These are phyloP conservation scores for Drosophila fulvimacula DNA, from an alignment of 2,888 invertebrate genomes.

Conservation along the genomic window DNA sequence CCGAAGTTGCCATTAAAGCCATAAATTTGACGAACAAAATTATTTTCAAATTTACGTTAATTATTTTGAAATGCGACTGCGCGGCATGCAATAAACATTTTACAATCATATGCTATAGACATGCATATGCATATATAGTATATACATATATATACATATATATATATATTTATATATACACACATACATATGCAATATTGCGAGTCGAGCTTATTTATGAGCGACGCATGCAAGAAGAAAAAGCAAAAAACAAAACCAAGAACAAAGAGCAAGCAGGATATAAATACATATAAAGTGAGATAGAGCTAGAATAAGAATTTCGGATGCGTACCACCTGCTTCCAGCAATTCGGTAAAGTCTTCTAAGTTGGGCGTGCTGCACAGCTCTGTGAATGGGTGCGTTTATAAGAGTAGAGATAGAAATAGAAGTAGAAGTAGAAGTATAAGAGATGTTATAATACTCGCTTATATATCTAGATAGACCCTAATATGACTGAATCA, in stretches of 20 bases:
- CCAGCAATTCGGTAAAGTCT: slow-evolving; percentile 85
- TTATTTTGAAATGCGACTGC: slow-evolving; percentile 70
- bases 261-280: slow-evolving; percentile 15
- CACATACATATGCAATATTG: slow-evolving; percentile 47
- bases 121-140: slow-evolving; percentile 30
- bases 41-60: slow-evolving; percentile 79
- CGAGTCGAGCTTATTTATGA: slow-evolving; percentile 52
- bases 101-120: slow-evolving; percentile 58
- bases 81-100: slow-evolving; percentile 74
- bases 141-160: slow-evolving; percentile 23
- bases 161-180: background rate
- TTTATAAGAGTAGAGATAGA: slow-evolving; percentile 16
- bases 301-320: slow-evolving; percentile 14
- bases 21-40: slow-evolving; percentile 64
- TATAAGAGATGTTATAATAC: slow-evolving; percentile 11
- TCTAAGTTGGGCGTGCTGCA: slow-evolving; percentile 85
- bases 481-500: background rate
- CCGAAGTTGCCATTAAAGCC: slow-evolving; percentile 68
- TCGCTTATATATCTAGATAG: slow-evolving; percentile 15
- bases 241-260: slow-evolving; percentile 14
- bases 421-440: slow-evolving; percentile 8
- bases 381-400: slow-evolving; percentile 72
- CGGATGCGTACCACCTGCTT: slow-evolving; percentile 85
- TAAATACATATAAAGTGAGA: slow-evolving; percentile 14
- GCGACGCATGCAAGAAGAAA: slow-evolving; percentile 54